These are phyloP conservation scores for Rapana venosa DNA, from an alignment of 2,888 invertebrate species.

Conservation along the genomic window DNA sequence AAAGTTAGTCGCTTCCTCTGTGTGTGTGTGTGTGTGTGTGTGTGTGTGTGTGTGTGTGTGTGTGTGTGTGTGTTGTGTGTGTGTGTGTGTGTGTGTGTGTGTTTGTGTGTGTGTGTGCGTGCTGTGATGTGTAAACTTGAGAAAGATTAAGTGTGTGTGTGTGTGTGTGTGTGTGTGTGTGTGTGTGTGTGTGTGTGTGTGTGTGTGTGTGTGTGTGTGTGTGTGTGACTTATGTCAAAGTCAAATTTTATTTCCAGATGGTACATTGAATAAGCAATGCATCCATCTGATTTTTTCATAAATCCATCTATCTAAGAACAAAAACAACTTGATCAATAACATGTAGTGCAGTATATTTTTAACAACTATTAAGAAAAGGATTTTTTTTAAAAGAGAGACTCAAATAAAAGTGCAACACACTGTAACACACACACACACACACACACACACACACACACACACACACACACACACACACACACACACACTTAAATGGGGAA, in stretches of 20 bases:
- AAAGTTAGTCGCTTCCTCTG: neutral
- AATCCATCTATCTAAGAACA: too few species aligned
- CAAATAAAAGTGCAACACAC: neutral
- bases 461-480: neutral
- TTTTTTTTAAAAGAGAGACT: neutral
- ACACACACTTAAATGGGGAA: too few species aligned
- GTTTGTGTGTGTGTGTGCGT: neutral
- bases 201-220: constrained; percentile 1
- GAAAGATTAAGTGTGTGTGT: neutral
- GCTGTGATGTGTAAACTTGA: neutral
- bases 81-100: neutral
- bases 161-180: neutral
- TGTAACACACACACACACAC: neutral
- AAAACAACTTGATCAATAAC: neutral
- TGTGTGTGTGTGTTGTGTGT: neutral
- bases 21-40: constrained; percentile 1
- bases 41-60: constrained; percentile 1
- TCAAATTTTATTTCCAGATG: too few species aligned
- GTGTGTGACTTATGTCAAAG: neutral
- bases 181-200: constrained; percentile 1
- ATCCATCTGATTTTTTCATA: too few species aligned
- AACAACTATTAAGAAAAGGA: neutral
- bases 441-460: neutral
- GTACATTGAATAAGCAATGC: too few species aligned
- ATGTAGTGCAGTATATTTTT: neutral